Base-by-base conservation (phyloP, 2,113 vertebrate species). In the Halcyon malimbica region DNA sequence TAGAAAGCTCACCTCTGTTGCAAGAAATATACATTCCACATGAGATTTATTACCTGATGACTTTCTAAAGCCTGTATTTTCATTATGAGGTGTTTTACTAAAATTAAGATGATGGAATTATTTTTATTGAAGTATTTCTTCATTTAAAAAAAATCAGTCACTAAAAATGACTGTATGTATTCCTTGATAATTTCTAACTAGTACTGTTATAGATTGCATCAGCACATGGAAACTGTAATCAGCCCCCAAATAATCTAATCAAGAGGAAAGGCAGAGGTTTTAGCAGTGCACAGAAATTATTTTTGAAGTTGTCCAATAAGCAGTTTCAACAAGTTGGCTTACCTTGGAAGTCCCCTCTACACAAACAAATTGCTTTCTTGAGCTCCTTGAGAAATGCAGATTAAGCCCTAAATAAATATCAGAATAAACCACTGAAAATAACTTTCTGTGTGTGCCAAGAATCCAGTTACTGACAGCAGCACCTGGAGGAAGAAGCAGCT, bases 401-500 rank as follows among this genome's bases (percentile, higher is more conserved):
- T 53, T 29, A 73, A 91, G 13, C 26, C 26, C 48, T 50, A 75
- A 83, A 35, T 48, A 95, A 94, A 35, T 50, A 44, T 12, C 71
- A 67, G 59, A 93, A 79, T 31, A 81, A 81, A 84, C 69, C 25
- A 69, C 20, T 50, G 81, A 62, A 31, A 83, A 67, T 20, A 70
- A 48, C 37, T 17, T 12, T 24, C 48, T 8, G 1, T 18, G 11
- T 19, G 44, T 1, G 10, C 48, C 68, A 81, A 51, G 83, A 33
- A 41, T 51, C 75, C 44, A 35, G 29, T 60, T 63, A 73, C 37
- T 29, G 29, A 85, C 15, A 10, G 13, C 42, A 98, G 75, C 79
- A 90, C 77, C 94, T 92, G 83, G 92, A 88, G 83, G 93, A 94
- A 97, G 56, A 82, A 91, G 75, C 93, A 78, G 82, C 41, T 94